A percentile compares a stretch with the other conserved stretches of the same genome.
phyloP scores from a whole-genome alignment of 2,797 vertebrate genomes.

The Phoxinus dragarum region DNA sequence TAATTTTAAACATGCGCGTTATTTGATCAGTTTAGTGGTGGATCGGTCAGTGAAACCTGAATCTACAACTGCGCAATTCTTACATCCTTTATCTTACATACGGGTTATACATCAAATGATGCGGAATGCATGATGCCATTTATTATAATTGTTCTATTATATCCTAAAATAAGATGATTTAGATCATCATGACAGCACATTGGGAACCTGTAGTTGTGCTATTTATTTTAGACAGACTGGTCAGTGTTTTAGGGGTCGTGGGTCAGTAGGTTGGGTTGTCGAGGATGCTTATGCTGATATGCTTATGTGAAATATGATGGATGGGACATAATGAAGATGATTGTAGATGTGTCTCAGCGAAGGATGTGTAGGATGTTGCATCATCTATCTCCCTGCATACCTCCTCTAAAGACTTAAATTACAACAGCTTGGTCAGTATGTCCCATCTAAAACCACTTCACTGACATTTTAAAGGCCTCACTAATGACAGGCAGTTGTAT shows the following conservation, averaged over 20 bases:
- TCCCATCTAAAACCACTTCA: conserved; percentile 25
- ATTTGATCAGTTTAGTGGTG: not conserved
- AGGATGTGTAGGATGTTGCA: conserved; percentile 40
- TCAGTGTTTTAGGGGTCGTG: not conserved
- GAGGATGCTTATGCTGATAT: not conserved
- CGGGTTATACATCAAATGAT: conserved; percentile 5
- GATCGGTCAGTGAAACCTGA: conserved; percentile 31
- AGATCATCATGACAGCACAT: not conserved
- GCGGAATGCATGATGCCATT: not conserved
- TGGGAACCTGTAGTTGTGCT: not conserved
- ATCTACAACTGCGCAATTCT: conserved; percentile 74
- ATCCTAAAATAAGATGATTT: not conserved
- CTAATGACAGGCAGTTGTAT: conserved; percentile 2
- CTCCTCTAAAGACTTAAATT: not conserved
- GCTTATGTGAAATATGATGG: conserved; percentile 2
- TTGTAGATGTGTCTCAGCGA: conserved; percentile 9
- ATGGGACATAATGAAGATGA: not conserved
- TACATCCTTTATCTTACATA: conserved; percentile 47
- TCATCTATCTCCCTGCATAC: conserved; percentile 19
- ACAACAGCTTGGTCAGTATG: not conserved
- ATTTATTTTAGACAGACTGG: not conserved
- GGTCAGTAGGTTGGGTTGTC: conserved; percentile 3
- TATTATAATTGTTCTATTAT: not conserved
- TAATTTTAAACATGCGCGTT: not conserved
- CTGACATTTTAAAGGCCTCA: conserved; percentile 9